These are phyloP conservation scores for Pimpla rufipes DNA, from an alignment of 2,888 invertebrate genomes.

Conservation along the genomic window DNA sequence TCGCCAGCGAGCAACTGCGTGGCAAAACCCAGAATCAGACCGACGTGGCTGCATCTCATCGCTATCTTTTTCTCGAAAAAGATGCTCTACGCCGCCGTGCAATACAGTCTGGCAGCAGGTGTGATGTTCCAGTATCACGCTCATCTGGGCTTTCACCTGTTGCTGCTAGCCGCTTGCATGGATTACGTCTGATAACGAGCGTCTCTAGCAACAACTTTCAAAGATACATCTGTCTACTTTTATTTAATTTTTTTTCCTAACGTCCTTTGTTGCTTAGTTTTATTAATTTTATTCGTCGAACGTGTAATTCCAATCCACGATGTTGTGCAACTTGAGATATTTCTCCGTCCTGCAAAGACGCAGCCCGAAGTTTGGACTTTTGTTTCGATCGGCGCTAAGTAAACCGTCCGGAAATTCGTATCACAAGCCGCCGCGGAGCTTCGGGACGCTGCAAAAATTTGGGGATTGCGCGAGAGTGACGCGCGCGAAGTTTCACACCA, in stretches of 20 bases:
- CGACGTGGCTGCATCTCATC: constrained; percentile 75
- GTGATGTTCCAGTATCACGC: constrained; percentile 76
- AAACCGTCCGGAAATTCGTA: constrained; percentile 37
- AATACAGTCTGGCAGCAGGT: constrained; percentile 73
- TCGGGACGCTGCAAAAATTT: background rate
- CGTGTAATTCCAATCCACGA: constrained; percentile 13
- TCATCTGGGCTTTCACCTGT: constrained; percentile 73
- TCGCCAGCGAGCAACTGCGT: background rate
- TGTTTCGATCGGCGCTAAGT: constrained; percentile 1
- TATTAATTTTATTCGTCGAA: constrained; percentile 9
- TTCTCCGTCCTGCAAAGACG: constrained; percentile 1
- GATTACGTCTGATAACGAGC: constrained; percentile 71
- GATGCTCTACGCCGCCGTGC: constrained; percentile 76
- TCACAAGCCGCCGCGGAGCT: background rate
- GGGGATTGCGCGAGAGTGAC: background rate
- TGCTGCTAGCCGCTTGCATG: constrained; percentile 75
- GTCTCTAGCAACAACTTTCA: background rate
- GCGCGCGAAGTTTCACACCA: constrained; percentile 65
- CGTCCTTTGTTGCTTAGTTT: constrained; percentile 5
- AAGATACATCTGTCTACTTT: constrained; percentile 16
- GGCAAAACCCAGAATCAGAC: constrained; percentile 64
- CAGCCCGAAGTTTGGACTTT: background rate
- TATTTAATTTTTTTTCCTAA: background rate
- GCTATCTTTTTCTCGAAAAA: constrained; percentile 76
- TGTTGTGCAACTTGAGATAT: constrained; percentile 41